Conservation (phyloP, 2,888 invertebrate species). For the Ectemnius lituratus region DNA sequence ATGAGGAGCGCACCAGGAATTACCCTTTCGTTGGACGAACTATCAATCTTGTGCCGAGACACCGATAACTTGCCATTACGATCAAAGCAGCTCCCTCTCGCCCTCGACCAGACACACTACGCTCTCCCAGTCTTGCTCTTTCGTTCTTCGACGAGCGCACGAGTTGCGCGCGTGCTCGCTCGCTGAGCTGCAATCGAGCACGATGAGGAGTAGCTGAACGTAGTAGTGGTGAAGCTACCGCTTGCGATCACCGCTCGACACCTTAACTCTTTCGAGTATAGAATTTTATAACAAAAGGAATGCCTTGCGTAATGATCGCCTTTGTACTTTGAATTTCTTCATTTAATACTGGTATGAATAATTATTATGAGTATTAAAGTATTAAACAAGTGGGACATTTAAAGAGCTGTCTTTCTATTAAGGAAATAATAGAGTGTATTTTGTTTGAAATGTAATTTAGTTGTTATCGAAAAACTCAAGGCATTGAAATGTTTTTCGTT, state of each 20-base stretch:
- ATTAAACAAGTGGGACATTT: too few species aligned
- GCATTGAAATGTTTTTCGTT: too few species aligned
- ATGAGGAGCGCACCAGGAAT: slow-evolving; percentile 53
- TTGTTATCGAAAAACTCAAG: too few species aligned
- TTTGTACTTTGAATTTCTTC: too few species aligned
- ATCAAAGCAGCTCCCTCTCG: slow-evolving; percentile 44
- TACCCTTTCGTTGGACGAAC: slow-evolving; percentile 71
- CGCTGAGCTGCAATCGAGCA: slow-evolving; percentile 5
- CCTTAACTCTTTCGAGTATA: too few species aligned
- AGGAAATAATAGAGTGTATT: too few species aligned
- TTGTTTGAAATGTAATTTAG: too few species aligned
- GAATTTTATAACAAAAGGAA: too few species aligned
- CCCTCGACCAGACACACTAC: neutral
- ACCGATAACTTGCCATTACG: slow-evolving; percentile 68
- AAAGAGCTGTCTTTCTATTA: too few species aligned
- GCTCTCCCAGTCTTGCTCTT: neutral
- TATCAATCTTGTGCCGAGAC: slow-evolving; percentile 69
- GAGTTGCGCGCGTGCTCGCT: slow-evolving; percentile 25
- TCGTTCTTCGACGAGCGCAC: neutral
- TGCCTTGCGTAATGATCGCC: too few species aligned
- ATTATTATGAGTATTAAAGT: too few species aligned
- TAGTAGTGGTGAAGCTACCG: neutral
- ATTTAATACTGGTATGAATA: too few species aligned
- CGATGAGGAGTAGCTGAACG: neutral
- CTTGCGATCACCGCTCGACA: neutral